Evolutionary conservation across 2,797 vertebrate genomes (phyloP).

Genomic region (Enteromius fasciolatus): DNA sequence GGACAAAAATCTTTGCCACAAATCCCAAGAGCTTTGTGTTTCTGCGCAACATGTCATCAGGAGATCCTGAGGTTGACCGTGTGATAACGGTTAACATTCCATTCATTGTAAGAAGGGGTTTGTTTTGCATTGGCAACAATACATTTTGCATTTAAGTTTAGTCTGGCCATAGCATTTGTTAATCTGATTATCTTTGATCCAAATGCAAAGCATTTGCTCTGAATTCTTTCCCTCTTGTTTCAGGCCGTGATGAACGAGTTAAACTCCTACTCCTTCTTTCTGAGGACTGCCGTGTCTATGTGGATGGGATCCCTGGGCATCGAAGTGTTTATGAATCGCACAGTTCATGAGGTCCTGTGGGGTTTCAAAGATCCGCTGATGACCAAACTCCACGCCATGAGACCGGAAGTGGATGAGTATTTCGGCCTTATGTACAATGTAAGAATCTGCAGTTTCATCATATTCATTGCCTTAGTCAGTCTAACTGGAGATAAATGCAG

Average conservation of each 20-base stretch:
- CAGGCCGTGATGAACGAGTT: slow-evolving; percentile 80
- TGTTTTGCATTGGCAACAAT: not conserved
- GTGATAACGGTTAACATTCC: slow-evolving; percentile 81
- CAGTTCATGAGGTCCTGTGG: slow-evolving; percentile 81
- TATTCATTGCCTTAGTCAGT: not conserved
- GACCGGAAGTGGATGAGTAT: slow-evolving; percentile 77
- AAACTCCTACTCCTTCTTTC: slow-evolving; percentile 73
- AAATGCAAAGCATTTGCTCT: not conserved
- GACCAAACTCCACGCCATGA: slow-evolving; percentile 70
- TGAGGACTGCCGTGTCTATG: slow-evolving; percentile 70
- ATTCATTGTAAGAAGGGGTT: slow-evolving; percentile 73
- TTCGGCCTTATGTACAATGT: slow-evolving; percentile 87
- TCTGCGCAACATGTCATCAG: slow-evolving; percentile 78
- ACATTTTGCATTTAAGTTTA: not conserved
- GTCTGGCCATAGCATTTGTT: not conserved
- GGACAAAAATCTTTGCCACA: slow-evolving; percentile 79
- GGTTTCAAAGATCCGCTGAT: slow-evolving; percentile 83
- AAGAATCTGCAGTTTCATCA: slow-evolving; percentile 38
- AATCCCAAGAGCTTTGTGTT: slow-evolving; percentile 84
- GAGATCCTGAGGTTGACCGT: slow-evolving; percentile 76
- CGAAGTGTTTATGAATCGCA: slow-evolving; percentile 73
- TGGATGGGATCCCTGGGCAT: slow-evolving; percentile 69
- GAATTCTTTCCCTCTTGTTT: not conserved
- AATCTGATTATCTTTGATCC: not conserved
- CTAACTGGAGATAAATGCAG: not conserved